These are phyloP conservation scores for Karalla daura DNA, from an alignment of 2,797 vertebrate species.

Conservation along the genomic window DNA sequence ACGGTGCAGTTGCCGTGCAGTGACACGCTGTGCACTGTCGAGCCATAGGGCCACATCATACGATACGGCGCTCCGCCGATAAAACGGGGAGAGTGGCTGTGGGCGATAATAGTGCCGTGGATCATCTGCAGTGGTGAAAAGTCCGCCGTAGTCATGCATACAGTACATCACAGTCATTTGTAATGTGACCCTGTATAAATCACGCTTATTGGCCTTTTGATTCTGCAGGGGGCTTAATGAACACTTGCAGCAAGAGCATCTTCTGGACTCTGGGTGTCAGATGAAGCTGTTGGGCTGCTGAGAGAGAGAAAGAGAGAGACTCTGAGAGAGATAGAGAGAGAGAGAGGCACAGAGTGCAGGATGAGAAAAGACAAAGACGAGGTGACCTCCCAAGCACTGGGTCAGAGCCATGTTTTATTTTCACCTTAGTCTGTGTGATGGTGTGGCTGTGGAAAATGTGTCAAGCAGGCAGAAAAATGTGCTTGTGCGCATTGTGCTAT, in stretches of 20 bases:
- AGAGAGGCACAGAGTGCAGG: neutral
- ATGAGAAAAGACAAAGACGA: slow-evolving; percentile 4
- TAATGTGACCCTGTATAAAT: neutral
- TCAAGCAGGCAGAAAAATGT: slow-evolving; percentile 16
- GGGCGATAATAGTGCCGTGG: neutral
- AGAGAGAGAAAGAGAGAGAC: neutral
- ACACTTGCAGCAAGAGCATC: slow-evolving; percentile 4
- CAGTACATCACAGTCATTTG: slow-evolving; percentile 1
- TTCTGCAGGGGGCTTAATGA: slow-evolving; percentile 34
- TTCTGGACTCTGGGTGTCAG: neutral
- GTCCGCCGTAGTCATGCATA: slow-evolving; percentile 1
- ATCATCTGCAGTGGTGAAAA: neutral
- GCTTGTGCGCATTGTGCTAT: neutral
- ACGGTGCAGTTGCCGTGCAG: too few species aligned
- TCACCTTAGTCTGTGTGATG: neutral
- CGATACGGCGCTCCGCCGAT: neutral
- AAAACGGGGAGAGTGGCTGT: neutral
- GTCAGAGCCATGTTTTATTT: slow-evolving; percentile 12
- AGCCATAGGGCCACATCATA: neutral
- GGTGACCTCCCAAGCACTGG: slow-evolving; percentile 19
- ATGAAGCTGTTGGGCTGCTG: neutral
- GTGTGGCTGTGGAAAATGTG: slow-evolving; percentile 9
- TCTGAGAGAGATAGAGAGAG: too few species aligned
- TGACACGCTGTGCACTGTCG: neutral
- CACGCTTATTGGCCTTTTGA: slow-evolving; percentile 30